These are phyloP conservation scores for Chalcis sispes DNA, from an alignment of 2,888 invertebrate species.

Conservation along the genomic window DNA sequence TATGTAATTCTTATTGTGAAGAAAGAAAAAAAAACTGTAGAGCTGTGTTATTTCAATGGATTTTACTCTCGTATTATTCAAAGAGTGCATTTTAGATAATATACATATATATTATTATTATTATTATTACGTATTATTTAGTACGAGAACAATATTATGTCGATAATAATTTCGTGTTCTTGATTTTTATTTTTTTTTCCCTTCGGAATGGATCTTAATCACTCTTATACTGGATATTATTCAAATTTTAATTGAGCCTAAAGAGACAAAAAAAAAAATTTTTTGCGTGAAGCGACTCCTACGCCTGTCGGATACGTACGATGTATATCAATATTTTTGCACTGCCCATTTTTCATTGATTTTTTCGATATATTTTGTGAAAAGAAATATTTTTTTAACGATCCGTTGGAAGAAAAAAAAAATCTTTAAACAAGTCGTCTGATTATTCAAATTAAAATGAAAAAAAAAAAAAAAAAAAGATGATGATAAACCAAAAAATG, in stretches of 20 bases:
- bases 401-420: too few relatives aligned
- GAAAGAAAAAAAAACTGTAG: too few relatives aligned
- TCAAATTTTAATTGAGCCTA: too few relatives aligned
- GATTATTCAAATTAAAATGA: background rate
- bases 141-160: too few relatives aligned
- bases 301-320: slow-evolving; percentile 1
- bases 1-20: slow-evolving; percentile 19
- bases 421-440: too few relatives aligned
- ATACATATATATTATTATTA: too few relatives aligned
- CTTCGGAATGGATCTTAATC: too few relatives aligned
- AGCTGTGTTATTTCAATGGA: slow-evolving; percentile 29
- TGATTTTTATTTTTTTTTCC: too few relatives aligned
- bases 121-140: too few relatives aligned
- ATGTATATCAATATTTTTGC: slow-evolving; percentile 41
- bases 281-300: background rate
- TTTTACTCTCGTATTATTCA: slow-evolving; percentile 29
- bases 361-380: background rate
- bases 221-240: too few relatives aligned
- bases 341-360: slow-evolving; percentile 34
- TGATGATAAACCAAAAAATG: background rate
- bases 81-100: too few relatives aligned
- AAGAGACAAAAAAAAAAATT: too few relatives aligned
- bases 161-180: slow-evolving; percentile 28
- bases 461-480: background rate
- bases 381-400: slow-evolving; percentile 16